Evolutionary conservation across 2,797 vertebrate species (phyloP).

Genomic region (Siniperca undulata): DNA sequence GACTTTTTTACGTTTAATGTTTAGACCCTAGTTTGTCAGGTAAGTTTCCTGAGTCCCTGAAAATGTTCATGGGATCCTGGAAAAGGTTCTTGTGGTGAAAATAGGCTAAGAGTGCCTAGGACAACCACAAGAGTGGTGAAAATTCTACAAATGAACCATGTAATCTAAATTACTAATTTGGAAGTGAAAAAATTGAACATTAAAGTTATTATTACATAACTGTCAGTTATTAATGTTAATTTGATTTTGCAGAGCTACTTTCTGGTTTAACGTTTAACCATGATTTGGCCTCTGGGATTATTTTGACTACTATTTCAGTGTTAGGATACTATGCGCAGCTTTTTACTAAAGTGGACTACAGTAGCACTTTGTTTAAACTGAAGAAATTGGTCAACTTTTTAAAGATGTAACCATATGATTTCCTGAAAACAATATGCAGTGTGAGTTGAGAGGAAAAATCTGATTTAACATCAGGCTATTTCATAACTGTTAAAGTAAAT

Average conservation of each 20-base stretch:
- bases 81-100: not conserved
- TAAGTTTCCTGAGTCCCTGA: not conserved
- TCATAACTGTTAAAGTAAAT: not conserved
- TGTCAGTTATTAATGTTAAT: not conserved
- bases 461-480: not conserved
- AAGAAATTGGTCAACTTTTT: not conserved
- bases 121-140: not conserved
- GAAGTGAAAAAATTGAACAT: not conserved
- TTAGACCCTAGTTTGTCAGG: not conserved
- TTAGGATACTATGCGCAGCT: not conserved
- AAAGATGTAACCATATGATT: not conserved
- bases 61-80: not conserved
- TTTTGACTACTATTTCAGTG: not conserved
- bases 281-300: not conserved
- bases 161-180: not conserved
- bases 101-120: not conserved
- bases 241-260: not conserved
- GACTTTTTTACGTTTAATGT: not conserved
- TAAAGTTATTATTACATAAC: not conserved
- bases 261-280: not conserved
- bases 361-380: not conserved
- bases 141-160: not conserved
- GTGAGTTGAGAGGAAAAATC: not conserved
- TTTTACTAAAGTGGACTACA: not conserved
- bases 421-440: not conserved